A percentile compares a stretch with the other conserved stretches of the same genome.
These are phyloP conservation scores for Galbula dea DNA, from an alignment of 2,113 vertebrate genomes.

Conservation along the genomic window DNA sequence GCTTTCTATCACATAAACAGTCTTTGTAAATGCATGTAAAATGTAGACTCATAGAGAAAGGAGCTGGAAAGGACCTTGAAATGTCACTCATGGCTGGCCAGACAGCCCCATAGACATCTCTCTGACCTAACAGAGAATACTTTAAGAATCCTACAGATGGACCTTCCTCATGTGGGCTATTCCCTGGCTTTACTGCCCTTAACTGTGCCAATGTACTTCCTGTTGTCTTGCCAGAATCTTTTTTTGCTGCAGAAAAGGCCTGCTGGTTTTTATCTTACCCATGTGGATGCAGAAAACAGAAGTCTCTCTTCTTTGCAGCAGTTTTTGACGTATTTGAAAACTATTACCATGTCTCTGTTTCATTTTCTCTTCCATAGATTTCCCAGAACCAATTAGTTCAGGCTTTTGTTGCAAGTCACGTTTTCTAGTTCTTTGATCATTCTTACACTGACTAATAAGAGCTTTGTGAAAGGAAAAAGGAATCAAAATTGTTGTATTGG, in stretches of 20 bases:
- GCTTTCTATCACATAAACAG: not conserved
- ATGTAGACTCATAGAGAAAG: not conserved
- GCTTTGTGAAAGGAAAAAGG: not conserved
- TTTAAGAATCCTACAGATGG: not conserved
- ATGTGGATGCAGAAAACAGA: not conserved
- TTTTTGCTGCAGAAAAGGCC: not conserved
- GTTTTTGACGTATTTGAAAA: constrained; percentile 25
- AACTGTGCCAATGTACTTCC: not conserved
- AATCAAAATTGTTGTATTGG: not conserved
- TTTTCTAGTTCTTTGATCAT: constrained; percentile 48
- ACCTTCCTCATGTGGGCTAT: not conserved
- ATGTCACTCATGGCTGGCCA: not conserved
- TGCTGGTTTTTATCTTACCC: not conserved
- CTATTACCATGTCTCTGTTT: not conserved
- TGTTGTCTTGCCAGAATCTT: not conserved
- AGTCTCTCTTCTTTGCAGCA: not conserved
- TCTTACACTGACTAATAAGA: constrained; percentile 24
- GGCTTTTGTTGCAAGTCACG: not conserved
- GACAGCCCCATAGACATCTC: not conserved
- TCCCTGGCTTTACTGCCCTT: not conserved
- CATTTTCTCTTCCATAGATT: constrained; percentile 16
- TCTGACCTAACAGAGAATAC: not conserved
- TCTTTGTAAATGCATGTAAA: not conserved
- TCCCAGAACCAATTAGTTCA: constrained; percentile 38
- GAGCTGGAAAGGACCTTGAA: not conserved